A percentile compares a stretch with the other conserved stretches of the same genome.
Conservation (phyloP, 2,888 invertebrate genomes). For the Odontocolon sp. region DNA sequence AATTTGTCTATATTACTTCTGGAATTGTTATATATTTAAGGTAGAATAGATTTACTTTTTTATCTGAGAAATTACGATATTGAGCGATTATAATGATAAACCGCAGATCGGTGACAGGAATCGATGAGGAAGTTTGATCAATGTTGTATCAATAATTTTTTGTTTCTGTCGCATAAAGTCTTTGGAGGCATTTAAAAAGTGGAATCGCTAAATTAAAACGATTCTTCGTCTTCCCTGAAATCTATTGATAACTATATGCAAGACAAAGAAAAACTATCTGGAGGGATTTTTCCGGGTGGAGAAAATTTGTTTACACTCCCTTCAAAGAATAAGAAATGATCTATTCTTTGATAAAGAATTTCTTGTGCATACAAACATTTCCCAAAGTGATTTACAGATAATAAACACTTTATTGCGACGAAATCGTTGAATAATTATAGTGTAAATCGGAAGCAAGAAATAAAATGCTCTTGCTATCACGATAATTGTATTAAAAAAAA, state of each 20-base stretch:
- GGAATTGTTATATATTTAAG: too few relatives aligned
- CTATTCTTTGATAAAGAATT: conserved; percentile 33
- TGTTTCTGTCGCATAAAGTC: conserved; percentile 1
- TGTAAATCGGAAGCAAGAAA: conserved; percentile 27
- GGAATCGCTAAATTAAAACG: neutral
- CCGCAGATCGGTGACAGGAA: too few relatives aligned
- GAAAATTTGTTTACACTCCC: conserved; percentile 30
- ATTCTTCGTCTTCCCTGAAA: neutral
- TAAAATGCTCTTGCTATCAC: conserved; percentile 33
- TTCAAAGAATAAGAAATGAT: conserved; percentile 33
- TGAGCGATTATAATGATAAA: too few relatives aligned
- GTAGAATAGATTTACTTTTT: too few relatives aligned
- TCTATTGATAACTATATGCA: neutral
- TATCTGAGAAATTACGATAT: too few relatives aligned
- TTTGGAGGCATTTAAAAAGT: neutral
- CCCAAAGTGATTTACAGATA: conserved; percentile 22
- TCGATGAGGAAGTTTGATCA: too few relatives aligned
- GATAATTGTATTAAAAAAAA: conserved; percentile 40
- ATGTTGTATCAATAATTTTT: neutral
- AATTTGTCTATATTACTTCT: too few relatives aligned
- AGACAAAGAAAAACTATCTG: neutral
- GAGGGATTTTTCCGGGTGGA: conserved; percentile 6
- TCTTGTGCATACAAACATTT: conserved; percentile 34
- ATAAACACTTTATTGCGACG: conserved; percentile 39
- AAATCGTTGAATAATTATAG: conserved; percentile 18